Percentiles rank a stretch among this genome's conserved stretches.
These are phyloP conservation scores for Clepsis dumicolana DNA, from an alignment of 2,888 invertebrate species.

Conservation along the genomic window DNA sequence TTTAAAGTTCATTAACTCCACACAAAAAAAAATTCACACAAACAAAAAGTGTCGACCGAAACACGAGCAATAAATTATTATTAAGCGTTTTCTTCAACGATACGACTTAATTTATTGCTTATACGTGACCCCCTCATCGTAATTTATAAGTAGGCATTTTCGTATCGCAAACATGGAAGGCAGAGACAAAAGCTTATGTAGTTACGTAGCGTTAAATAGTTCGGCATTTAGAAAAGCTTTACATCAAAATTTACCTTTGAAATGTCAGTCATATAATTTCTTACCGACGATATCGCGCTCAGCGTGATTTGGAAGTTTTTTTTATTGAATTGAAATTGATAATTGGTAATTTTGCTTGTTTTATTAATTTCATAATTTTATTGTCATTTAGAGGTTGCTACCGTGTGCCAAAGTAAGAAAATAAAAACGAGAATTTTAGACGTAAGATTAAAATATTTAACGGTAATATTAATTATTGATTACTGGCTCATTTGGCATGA, in stretches of 20 bases:
- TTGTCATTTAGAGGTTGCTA: no score
- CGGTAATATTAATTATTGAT: no score
- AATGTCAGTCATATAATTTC: not conserved
- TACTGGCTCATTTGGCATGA: no score
- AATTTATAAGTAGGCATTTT: slow-evolving; percentile 5
- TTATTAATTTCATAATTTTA: no score
- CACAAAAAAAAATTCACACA: not conserved
- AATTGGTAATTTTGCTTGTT: no score
- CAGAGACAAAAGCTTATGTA: not conserved
- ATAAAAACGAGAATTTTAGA: no score
- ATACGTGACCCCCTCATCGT: not conserved
- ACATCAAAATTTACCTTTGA: not conserved
- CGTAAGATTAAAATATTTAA: no score
- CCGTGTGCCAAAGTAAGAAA: no score
- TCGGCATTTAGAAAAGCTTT: not conserved
- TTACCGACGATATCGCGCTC: no score
- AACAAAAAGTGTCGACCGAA: not conserved
- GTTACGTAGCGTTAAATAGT: no score
- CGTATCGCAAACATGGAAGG: not conserved
- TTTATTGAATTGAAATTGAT: no score
- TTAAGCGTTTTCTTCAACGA: not conserved
- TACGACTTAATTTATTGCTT: slow-evolving; percentile 7
- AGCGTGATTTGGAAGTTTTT: no score
- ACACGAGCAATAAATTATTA: slow-evolving; percentile 2
- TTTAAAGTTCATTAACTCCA: not conserved